Conservation (phyloP, 2,113 vertebrate species). For the Lepisosteus osseus region DNA sequence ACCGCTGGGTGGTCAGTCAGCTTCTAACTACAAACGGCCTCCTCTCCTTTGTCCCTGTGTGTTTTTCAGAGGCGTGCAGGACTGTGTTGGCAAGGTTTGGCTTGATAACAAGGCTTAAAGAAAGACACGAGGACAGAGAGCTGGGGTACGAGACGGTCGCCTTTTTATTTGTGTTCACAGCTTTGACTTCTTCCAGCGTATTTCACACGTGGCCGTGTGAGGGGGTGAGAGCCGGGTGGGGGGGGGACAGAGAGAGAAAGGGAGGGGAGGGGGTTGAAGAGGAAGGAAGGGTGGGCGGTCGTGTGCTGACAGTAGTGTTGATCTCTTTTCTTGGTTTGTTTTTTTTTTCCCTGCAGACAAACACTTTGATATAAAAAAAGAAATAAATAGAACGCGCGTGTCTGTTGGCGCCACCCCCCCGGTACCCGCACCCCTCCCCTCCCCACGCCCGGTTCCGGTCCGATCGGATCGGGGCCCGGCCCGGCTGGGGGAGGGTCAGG, state of each 20-base stretch:
- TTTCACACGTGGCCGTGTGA: constrained; percentile 33
- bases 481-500: constrained; percentile 20
- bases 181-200: constrained; percentile 33
- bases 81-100: too few species aligned
- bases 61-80: too few species aligned
- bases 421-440: constrained; percentile 23
- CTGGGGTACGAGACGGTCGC: not conserved
- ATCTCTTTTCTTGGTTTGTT: not conserved
- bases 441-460: constrained; percentile 10
- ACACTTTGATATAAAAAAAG: constrained; percentile 19
- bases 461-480: not conserved
- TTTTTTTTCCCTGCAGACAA: too few species aligned
- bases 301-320: constrained; percentile 50
- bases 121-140: not conserved
- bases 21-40: too few species aligned
- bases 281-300: constrained; percentile 50
- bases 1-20: too few species aligned
- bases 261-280: constrained; percentile 57
- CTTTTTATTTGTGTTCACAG: constrained; percentile 40
- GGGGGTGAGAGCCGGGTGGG: constrained; percentile 29
- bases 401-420: constrained; percentile 22
- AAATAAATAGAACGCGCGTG: constrained; percentile 16
- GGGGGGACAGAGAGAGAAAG: constrained; percentile 66
- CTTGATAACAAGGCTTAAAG: not conserved
- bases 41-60: too few species aligned